Conservation (phyloP, 2,888 invertebrate species). For the Ryuthela nishihirai region DNA sequence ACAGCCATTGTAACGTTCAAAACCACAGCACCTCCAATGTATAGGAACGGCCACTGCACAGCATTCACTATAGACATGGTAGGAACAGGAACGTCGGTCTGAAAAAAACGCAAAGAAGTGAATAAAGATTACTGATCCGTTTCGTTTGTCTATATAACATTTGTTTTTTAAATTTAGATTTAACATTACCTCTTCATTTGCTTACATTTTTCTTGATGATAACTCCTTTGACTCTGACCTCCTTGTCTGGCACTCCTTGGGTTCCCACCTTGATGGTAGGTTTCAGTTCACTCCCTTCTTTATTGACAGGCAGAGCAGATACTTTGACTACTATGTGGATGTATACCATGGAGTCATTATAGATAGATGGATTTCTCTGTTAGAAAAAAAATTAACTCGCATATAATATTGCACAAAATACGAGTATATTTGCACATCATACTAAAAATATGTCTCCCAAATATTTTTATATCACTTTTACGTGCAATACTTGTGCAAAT, state of each 20-base stretch:
- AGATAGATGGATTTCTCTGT: constrained; percentile 26
- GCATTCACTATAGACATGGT: constrained; percentile 36
- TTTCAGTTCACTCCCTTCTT: constrained; percentile 10
- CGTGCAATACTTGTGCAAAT: no score
- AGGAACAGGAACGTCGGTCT: constrained; percentile 25
- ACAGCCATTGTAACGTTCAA: constrained; percentile 40
- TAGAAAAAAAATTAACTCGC: background rate
- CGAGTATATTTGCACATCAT: no score
- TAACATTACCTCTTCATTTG: no score
- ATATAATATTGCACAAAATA: no score
- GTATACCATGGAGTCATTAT: constrained; percentile 35
- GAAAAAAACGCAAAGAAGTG: no score
- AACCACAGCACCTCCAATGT: constrained; percentile 39
- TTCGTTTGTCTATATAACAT: no score
- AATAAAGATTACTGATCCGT: no score
- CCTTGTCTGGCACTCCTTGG: constrained; percentile 7
- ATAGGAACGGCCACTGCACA: constrained; percentile 38
- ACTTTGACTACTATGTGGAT: constrained; percentile 32
- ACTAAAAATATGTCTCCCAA: no score
- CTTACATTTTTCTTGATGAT: constrained; percentile 16
- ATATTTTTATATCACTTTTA: no score
- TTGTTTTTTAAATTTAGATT: no score
- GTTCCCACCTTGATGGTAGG: constrained; percentile 25
- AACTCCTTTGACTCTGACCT: constrained; percentile 7
- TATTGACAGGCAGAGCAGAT: constrained; percentile 15